Evolutionary conservation across 2,113 vertebrate species (phyloP).

Genomic region (Calyptomena viridis): DNA sequence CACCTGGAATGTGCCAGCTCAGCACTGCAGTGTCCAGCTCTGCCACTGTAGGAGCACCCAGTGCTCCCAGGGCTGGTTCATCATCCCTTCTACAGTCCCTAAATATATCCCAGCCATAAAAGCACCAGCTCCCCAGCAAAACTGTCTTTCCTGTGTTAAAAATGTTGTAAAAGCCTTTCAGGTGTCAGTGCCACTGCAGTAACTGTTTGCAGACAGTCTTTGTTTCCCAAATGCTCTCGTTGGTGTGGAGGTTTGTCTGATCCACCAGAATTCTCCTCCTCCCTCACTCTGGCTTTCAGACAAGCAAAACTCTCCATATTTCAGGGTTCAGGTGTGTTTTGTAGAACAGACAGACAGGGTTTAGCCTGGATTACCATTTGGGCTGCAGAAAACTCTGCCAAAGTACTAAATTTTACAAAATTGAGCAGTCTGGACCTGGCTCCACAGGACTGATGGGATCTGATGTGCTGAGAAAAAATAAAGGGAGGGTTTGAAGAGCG

Average conservation of each 20-base stretch:
- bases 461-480: not conserved
- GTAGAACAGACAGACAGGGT: not conserved
- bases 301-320: rapidly evolving
- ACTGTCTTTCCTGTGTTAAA: not conserved
- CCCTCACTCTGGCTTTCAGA: not conserved
- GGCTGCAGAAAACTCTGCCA: not conserved
- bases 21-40: not conserved
- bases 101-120: not conserved
- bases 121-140: not conserved
- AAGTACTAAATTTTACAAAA: not conserved
- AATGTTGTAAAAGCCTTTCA: not conserved
- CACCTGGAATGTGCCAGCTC: not conserved
- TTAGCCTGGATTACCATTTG: not conserved
- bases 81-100: not conserved
- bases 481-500: not conserved
- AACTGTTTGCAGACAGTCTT: not conserved
- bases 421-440: not conserved
- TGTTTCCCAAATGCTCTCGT: not conserved
- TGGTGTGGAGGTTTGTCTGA: not conserved
- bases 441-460: rapidly evolving
- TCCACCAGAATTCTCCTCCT: not conserved
- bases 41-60: not conserved
- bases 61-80: not conserved
- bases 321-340: not conserved
- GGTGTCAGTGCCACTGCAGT: not conserved